Conservation (phyloP, 2,113 vertebrate genomes). For the Carassius carassius region DNA sequence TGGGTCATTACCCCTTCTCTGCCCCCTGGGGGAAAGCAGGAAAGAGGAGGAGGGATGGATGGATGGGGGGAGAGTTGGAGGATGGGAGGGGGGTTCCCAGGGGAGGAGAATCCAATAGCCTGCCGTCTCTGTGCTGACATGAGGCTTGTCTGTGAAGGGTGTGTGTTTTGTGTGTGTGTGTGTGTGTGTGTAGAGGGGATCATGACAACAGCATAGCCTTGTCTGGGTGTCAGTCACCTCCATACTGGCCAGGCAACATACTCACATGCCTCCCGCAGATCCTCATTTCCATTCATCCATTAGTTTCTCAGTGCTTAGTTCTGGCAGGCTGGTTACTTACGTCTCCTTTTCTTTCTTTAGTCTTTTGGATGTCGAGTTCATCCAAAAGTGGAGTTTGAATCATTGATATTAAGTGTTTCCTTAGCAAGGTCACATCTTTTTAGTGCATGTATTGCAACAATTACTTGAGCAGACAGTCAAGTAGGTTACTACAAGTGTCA, state of each 20-base stretch:
- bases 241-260: constrained; percentile 57
- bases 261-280: constrained; percentile 41
- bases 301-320: neutral
- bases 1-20: constrained; percentile 77
- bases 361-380: neutral
- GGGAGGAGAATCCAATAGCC: constrained; percentile 74
- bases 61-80: constrained; percentile 47
- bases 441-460: neutral
- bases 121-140: constrained; percentile 74
- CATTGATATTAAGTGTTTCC: neutral
- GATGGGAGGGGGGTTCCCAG: constrained; percentile 55
- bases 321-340: neutral
- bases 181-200: constrained; percentile 6
- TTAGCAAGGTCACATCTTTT: neutral
- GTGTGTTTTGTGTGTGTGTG: constrained; percentile 42
- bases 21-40: constrained; percentile 68
- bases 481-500: neutral
- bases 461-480: neutral
- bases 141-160: constrained; percentile 74
- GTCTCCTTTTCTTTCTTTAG: neutral
- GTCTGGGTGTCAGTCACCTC: constrained; percentile 70
- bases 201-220: constrained; percentile 69
- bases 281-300: constrained; percentile 1
- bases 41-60: constrained; percentile 66
- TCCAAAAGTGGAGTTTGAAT: neutral